phyloP scores from a whole-genome alignment of 30 jellyfish, hydroid and myxozoan species.

The Sanderia malayensis region DNA sequence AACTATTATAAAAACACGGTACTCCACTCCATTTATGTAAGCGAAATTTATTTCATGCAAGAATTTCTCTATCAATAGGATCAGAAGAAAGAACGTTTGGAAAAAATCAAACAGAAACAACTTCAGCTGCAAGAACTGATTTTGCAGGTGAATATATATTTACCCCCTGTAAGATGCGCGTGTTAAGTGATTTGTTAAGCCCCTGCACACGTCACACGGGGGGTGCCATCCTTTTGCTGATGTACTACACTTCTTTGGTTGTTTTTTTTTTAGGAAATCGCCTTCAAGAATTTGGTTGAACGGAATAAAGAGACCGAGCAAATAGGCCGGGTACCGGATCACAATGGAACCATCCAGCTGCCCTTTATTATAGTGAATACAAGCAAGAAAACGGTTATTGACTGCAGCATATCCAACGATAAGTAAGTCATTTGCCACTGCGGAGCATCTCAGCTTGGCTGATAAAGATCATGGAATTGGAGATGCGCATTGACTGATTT shows the following conservation, averaged over 20 bases:
- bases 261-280: slow-evolving; percentile 86
- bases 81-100: slow-evolving; percentile 78
- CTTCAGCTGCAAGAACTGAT: slow-evolving; percentile 91
- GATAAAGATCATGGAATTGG: too few species aligned
- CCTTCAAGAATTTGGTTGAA: slow-evolving; percentile 89
- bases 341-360: slow-evolving; percentile 90
- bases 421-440: slow-evolving; percentile 73
- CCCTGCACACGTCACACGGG: too few species aligned
- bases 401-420: slow-evolving; percentile 97
- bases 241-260: too few species aligned
- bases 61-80: slow-evolving; percentile 30
- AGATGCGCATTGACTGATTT: too few species aligned
- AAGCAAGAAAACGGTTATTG: slow-evolving; percentile 94
- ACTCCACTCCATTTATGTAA: too few species aligned
- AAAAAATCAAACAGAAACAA: slow-evolving; percentile 88
- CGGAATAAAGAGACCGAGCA: slow-evolving; percentile 81
- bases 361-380: slow-evolving; percentile 95
- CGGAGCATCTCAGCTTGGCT: too few species aligned
- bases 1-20: too few species aligned
- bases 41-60: too few species aligned
- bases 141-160: slow-evolving; percentile 89
- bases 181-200: too few species aligned
- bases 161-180: too few species aligned
- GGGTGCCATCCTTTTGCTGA: too few species aligned
- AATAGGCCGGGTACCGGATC: slow-evolving; percentile 70